Conservation (phyloP, 92 coral and sea anemone genomes). For the Epizoanthus stellaris region DNA sequence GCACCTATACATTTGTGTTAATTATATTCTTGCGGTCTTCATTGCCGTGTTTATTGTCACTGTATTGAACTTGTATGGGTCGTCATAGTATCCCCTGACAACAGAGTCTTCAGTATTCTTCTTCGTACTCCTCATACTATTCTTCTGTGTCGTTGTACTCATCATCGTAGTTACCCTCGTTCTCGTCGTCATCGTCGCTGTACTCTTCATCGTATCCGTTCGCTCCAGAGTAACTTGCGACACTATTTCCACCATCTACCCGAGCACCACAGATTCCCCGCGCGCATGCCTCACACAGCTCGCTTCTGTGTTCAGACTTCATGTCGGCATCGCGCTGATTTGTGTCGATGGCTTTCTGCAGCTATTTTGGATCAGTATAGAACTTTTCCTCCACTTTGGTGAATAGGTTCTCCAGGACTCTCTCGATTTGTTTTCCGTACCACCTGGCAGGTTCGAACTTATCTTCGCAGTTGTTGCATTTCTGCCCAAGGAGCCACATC, state of each 20-base stretch:
- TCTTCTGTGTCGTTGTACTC: not conserved
- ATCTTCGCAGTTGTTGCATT: constrained; percentile 12
- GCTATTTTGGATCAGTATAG: not conserved
- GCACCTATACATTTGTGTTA: too few relatives aligned
- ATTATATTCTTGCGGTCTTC: too few relatives aligned
- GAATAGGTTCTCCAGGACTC: constrained; percentile 10
- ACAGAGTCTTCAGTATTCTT: too few relatives aligned
- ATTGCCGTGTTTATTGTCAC: too few relatives aligned
- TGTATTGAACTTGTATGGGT: too few relatives aligned
- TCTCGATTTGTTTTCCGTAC: constrained; percentile 16
- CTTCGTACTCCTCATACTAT: not conserved
- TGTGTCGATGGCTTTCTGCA: not conserved
- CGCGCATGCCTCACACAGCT: constrained; percentile 26
- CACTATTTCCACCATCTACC: not conserved
- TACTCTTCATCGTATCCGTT: not conserved
- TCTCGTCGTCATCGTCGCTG: not conserved
- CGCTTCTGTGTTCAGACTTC: constrained; percentile 34
- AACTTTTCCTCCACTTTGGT: constrained; percentile 35
- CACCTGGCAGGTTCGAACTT: constrained; percentile 17
- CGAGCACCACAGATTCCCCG: constrained; percentile 24
- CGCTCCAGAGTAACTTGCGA: not conserved
- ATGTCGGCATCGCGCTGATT: constrained; percentile 29
- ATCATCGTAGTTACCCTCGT: not conserved
- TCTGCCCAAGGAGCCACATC: constrained; percentile 32
- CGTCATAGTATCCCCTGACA: too few relatives aligned